Conservation (phyloP, 1,140 invertebrate species). For the Euura saliciscinereae region DNA sequence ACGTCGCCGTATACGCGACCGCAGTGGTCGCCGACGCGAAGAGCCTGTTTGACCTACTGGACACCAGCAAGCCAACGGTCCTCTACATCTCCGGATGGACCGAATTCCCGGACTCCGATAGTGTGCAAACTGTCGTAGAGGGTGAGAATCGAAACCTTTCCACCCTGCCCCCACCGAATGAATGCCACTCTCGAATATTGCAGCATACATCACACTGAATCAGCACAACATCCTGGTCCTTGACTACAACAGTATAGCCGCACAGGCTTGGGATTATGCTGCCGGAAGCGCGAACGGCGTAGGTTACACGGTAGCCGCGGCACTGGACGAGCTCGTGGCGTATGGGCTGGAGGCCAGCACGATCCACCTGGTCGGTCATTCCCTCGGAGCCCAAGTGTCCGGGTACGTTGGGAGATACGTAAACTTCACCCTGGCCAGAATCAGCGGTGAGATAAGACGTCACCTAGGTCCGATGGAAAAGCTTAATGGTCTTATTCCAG, state of each 20-base stretch:
- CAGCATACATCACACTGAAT: constrained; percentile 47
- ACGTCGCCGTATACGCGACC: constrained; percentile 25
- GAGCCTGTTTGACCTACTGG: constrained; percentile 22
- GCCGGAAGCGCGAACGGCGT: too few relatives aligned
- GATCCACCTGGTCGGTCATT: constrained; percentile 78
- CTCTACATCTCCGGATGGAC: constrained; percentile 53
- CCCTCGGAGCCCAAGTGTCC: constrained; percentile 76
- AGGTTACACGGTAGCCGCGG: too few relatives aligned
- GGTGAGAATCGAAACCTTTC: constrained; percentile 6
- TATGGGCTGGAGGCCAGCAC: constrained; percentile 47
- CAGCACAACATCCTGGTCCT: constrained; percentile 57
- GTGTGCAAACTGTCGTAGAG: neutral
- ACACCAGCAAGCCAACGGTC: constrained; percentile 36
- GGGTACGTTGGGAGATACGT: constrained; percentile 66
- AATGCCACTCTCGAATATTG: neutral
- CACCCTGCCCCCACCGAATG: neutral
- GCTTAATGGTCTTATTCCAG: constrained; percentile 34
- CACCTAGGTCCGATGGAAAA: too few relatives aligned
- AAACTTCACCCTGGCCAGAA: constrained; percentile 33
- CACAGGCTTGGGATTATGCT: constrained; percentile 51
- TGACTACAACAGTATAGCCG: constrained; percentile 67
- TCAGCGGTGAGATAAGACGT: too few relatives aligned
- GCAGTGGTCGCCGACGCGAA: constrained; percentile 17
- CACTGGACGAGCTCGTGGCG: constrained; percentile 46
- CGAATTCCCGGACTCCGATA: constrained; percentile 32